Evolutionary conservation across 2,888 invertebrate species (phyloP), one percentile per base, ranked within the genome.

Genomic region (Meganola albula): DNA sequence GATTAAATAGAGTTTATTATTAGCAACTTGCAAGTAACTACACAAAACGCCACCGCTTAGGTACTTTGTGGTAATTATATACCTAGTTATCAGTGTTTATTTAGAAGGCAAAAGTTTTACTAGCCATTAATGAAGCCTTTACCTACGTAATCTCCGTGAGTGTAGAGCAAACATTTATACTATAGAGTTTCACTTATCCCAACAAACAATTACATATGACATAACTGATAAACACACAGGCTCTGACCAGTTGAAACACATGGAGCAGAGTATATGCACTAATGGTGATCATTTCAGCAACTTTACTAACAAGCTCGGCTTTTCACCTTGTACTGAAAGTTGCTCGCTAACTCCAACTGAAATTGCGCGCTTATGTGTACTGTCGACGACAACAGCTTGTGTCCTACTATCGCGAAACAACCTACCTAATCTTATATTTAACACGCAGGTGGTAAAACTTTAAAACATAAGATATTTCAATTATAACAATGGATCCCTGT

Each of bases 141-240:
- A 83, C 84, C 83, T 75, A 63, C 82, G 77, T 61, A 83, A 65
- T 52, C 74, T 61, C 38, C 64, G 64, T 34, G 80, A 75, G 60
- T 71, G 73, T 56, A 74, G 66, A 63, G 73, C 62, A 73, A 83
- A 82, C 84, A 84, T 84, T 72, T 70, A 67, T 56, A 63, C 63
- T 57, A n/a, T 7, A 54, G 49, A 58, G 55, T 73, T 70, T 69
- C 70, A 74, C 73, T 73, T 63, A 62, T 58, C 53, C 58, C 48
- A 64, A 63, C 62, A 67, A 58, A 58, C 46, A 57, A 59, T 40
- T 55, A 57, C 53, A 58, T 61, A 63, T 65, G 62, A 63, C 59
- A 53, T 52, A 55, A 49, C 52, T 35, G 42, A 51, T 47, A 37
- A 58, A 45, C 52, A 53, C 61, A 57, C 55, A 54, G 44, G 61